Evolutionary conservation across 2,113 vertebrate genomes (phyloP).

Genomic region (Podilymbus podiceps): DNA sequence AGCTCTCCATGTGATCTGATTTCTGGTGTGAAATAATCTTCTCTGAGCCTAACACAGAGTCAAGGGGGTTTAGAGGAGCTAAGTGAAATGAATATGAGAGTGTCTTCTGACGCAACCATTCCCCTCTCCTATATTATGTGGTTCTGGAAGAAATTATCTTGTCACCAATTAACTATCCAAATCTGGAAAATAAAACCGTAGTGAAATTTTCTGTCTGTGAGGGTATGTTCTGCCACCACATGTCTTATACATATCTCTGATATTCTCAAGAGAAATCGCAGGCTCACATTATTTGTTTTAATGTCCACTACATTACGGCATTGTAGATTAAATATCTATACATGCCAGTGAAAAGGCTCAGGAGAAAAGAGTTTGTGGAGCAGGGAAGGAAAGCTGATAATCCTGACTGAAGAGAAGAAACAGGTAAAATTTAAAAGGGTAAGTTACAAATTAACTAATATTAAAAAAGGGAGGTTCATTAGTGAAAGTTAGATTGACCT

Average conservation of each 20-base stretch:
- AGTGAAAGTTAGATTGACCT: neutral
- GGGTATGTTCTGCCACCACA: neutral
- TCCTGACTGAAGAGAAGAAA: neutral
- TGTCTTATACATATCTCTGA: neutral
- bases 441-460: neutral
- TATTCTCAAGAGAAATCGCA: neutral
- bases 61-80: too few relatives aligned
- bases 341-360: neutral
- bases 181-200: neutral
- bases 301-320: neutral
- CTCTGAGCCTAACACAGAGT: neutral
- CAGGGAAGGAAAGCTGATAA: neutral
- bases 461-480: neutral
- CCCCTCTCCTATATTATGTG: fast-evolving
- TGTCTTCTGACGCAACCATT: neutral
- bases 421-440: neutral
- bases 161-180: neutral
- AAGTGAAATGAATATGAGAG: neutral
- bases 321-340: neutral
- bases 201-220: neutral
- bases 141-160: neutral
- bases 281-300: neutral
- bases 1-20: neutral
- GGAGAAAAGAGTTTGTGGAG: neutral
- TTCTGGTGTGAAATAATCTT: neutral